Evolutionary conservation across 2,888 invertebrate genomes (phyloP), one percentile per base, ranked within the genome.

Genomic region (Crioceris asparagi): DNA sequence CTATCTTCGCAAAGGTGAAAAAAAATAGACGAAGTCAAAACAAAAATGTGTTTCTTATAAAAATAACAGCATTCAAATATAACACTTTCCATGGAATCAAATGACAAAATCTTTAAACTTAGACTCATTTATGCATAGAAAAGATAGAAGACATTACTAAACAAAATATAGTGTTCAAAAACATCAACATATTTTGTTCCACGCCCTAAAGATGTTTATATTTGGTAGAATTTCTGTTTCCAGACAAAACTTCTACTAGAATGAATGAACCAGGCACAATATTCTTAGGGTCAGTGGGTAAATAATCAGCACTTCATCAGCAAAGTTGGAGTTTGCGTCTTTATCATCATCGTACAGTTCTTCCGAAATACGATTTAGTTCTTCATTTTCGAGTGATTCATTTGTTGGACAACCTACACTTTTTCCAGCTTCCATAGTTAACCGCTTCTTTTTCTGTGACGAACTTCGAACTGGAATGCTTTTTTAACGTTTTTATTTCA

Each of bases 401-500:
- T 35, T 38, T 12, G 38, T 38, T 34, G 34, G 38, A 8, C 37
- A 38, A 16, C 34, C 31, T 34, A 38, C 38, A 38, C 38, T 41
- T 35, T 41, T 41, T 33, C 32, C 32, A 36, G 26, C 30, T 39
- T 35, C 33, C 31, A 32, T 10, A 32, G 32, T 41, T 34, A 39
- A 37, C 36, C 29, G 27, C 12, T 33, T 38, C 25, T n/a, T n/a
- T n/a, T n/a, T 43, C 37, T 43, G 32, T 37, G 39, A 15, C 29
- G 38, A 11, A 26, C 35, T 19, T 29, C 37, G 38, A 34, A 36
- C 29, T 33, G 43, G 36, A 19, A 34, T 36, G 38, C 36, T 41
- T 18, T 40, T 40, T 32, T 40, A 45, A 34, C 39, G 36, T 39
- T 41, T 43, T 41, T 43, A 31, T 30, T 40, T 40, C 31, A 39